phyloP scores from a whole-genome alignment of 2,888 invertebrate species.

The Drosophila longiperda region DNA sequence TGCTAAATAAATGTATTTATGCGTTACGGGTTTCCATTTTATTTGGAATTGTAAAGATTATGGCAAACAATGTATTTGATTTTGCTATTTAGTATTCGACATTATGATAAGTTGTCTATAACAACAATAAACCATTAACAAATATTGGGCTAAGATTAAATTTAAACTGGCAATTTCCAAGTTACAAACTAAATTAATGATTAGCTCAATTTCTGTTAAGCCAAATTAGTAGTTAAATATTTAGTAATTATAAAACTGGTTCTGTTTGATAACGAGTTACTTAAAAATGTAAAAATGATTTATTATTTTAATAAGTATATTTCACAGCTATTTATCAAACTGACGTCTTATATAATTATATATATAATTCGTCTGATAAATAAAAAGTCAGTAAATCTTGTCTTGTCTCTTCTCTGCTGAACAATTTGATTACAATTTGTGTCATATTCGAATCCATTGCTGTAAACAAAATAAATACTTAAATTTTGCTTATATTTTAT shows the following conservation, averaged over 20 bases:
- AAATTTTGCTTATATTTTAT: slow-evolving; percentile 4
- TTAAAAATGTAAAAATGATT: neutral
- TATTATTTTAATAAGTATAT: neutral
- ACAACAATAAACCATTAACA: neutral
- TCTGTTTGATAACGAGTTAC: neutral
- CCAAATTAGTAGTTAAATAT: neutral
- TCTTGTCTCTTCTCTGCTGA: slow-evolving; percentile 47
- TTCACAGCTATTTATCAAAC: slow-evolving; percentile 21
- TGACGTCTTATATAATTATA: slow-evolving; percentile 17
- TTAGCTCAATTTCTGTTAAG: neutral
- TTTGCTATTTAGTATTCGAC: neutral
- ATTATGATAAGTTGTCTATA: neutral
- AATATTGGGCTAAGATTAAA: neutral
- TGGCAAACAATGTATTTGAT: neutral
- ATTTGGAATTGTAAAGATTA: slow-evolving; percentile 21
- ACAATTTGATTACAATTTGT: slow-evolving; percentile 28
- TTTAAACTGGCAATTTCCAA: too few species aligned
- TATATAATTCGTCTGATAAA: slow-evolving; percentile 21
- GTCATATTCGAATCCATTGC: slow-evolving; percentile 10
- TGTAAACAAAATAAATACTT: slow-evolving; percentile 38
- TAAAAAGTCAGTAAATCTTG: slow-evolving; percentile 20
- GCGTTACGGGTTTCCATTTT: slow-evolving; percentile 53
- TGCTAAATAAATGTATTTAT: slow-evolving; percentile 75
- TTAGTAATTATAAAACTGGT: neutral
- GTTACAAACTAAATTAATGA: too few species aligned